Evolutionary conservation across 2,113 vertebrate species (phyloP).

Genomic region (Myotis brandtii): DNA sequence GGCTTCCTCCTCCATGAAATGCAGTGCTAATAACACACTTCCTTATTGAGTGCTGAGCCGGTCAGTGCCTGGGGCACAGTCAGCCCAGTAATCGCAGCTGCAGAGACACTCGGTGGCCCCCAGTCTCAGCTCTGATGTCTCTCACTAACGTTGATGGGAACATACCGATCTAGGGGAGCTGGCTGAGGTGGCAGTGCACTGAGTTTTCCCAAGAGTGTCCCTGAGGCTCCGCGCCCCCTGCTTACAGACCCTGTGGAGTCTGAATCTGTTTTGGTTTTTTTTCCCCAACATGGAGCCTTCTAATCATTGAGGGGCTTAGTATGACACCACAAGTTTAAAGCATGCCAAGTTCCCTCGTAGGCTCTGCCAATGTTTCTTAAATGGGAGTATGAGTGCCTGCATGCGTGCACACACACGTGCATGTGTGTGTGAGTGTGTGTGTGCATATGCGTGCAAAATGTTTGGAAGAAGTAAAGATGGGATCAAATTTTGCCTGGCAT

Average conservation of each 20-base stretch:
- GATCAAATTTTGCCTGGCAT: not conserved
- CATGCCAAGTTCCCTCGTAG: not conserved
- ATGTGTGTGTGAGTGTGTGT: fast-evolving
- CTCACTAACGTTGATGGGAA: not conserved
- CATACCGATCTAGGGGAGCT: not conserved
- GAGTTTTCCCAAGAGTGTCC: not conserved
- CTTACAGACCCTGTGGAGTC: not conserved
- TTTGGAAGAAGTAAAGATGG: constrained; percentile 16
- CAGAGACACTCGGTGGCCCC: not conserved
- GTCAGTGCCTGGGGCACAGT: not conserved
- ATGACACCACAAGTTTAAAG: not conserved
- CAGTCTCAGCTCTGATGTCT: not conserved
- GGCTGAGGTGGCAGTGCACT: fast-evolving
- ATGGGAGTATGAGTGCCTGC: not conserved
- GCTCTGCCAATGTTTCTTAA: not conserved
- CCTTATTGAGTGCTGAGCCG: not conserved
- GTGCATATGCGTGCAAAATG: not conserved
- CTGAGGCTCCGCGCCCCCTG: not conserved
- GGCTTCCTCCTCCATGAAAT: not conserved
- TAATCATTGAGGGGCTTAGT: not conserved
- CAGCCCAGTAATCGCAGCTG: fast-evolving
- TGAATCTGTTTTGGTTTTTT: not conserved
- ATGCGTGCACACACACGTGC: too few species aligned
- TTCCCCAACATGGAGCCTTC: not conserved
- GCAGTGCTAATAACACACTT: not conserved